Base-by-base conservation (phyloP, 2,113 vertebrate species). In the Nothocercus julius region DNA sequence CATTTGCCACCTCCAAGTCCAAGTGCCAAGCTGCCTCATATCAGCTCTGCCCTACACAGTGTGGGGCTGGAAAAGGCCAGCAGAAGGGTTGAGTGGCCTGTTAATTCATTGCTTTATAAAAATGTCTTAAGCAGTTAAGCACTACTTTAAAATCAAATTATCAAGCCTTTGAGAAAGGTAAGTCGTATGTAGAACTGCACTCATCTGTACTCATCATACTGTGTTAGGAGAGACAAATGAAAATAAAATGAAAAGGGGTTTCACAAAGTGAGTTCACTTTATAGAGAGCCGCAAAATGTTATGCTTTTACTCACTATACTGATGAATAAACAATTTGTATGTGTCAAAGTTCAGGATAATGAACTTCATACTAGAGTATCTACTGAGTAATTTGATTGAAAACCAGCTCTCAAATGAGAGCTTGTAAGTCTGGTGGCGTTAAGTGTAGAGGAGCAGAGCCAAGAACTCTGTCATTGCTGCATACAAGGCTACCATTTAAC, bases 401-500 rank as follows among this genome's bases (percentile, higher is more conserved):
- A 21, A 12, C 0, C 2, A 47, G 36, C 66, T 53, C 61, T 11
- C 16, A 66, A 40, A 2, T 17, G 9, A 34, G 34, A 54, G n/a
- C 13, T 44, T 11, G 32, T 49, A 30, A 56, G 28, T 1, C 14
- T 0, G 18, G 58, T 36, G n/a, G 66, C 0, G 7, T 9, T 9
- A 25, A 30, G 40, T 0, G 3, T 6, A 16, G 28, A 61, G 7
- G n/a, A 11, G 7, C 45, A 36, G 53, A 49, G 62, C 32, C 67
- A 36, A 27, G 40, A 51, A 9, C 56, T 1, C 34, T 2, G 62
- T 19, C 7, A 1, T 5, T 13, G 8, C 1, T 0, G 0, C 0
- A 7, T 9, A 9, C 53, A 67, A 42, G 13, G 4, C 28, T 32
- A 53, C 8, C 38, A 7, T 2, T 18, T 12, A 5, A 27, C 2